Evolutionary conservation across 2,113 vertebrate genomes (phyloP).

Genomic region (Burhinus oedicnemus): DNA sequence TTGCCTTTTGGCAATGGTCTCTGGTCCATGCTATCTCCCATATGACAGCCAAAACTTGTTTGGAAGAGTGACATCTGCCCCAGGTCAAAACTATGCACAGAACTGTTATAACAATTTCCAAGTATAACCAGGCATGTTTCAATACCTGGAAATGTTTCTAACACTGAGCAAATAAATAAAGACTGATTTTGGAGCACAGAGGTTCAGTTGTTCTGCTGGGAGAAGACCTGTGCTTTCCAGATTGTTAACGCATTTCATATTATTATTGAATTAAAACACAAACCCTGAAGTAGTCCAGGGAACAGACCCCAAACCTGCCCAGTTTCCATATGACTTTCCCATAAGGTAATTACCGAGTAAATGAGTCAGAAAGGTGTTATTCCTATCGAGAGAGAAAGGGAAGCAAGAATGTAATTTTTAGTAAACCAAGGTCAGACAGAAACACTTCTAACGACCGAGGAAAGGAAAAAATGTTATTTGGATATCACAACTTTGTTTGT

Average conservation of each 20-base stretch:
- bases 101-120: not conserved
- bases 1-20: not conserved
- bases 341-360: not conserved
- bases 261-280: constrained; percentile 2
- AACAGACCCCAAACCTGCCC: not conserved
- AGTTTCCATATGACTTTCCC: not conserved
- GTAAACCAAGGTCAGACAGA: not conserved
- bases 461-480: not conserved
- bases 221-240: not conserved
- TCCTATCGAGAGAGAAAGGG: not conserved
- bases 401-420: not conserved
- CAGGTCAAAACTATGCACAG: not conserved
- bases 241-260: not conserved
- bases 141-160: not conserved
- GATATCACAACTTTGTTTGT: not conserved
- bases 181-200: not conserved
- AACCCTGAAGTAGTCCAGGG: not conserved
- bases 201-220: not conserved
- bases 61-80: not conserved
- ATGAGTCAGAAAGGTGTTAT: not conserved
- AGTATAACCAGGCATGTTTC: not conserved
- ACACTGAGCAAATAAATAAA: not conserved
- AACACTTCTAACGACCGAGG: not conserved
- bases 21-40: not conserved
- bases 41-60: not conserved